Percentiles rank a stretch among this genome's conserved stretches.
Evolutionary conservation across 2,797 vertebrate species (phyloP).

Genomic region (Crypturellus tataupa): DNA sequence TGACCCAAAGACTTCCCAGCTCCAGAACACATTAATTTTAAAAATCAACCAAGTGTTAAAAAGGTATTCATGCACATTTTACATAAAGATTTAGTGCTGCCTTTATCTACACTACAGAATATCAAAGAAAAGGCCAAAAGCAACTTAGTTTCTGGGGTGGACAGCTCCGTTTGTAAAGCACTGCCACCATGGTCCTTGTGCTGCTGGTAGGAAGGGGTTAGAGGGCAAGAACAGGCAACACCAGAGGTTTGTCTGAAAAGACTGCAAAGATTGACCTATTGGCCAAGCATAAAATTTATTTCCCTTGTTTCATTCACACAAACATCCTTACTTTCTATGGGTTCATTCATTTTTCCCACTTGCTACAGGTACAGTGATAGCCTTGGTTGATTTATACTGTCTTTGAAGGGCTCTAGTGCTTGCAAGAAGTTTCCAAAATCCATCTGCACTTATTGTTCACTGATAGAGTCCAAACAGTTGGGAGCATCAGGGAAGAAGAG

Average conservation of each 20-base stretch:
- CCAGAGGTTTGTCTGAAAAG: neutral
- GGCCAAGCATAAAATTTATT: neutral
- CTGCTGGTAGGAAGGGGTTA: neutral
- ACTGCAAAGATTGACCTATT: accelerated
- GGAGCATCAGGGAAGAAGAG: no score
- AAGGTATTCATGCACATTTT: neutral
- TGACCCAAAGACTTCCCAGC: neutral
- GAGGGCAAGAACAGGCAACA: neutral
- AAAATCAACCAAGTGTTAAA: neutral
- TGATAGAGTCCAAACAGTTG: no score
- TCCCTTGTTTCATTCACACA: neutral
- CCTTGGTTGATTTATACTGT: neutral
- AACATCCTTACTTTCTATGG: neutral
- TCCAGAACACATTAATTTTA: neutral
- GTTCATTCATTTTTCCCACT: neutral
- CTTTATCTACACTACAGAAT: neutral
- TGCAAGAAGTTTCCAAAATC: no score
- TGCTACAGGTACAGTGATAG: neutral
- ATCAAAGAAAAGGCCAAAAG: neutral
- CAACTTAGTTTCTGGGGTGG: neutral
- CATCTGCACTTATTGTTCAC: no score
- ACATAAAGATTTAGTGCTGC: neutral
- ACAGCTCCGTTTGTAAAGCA: neutral
- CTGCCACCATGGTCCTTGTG: neutral
- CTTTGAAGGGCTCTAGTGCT: neutral